Percentiles rank a stretch among this genome's conserved stretches.
phyloP scores from a whole-genome alignment of 2,797 vertebrate species.

The Catostomus latipinnis region DNA sequence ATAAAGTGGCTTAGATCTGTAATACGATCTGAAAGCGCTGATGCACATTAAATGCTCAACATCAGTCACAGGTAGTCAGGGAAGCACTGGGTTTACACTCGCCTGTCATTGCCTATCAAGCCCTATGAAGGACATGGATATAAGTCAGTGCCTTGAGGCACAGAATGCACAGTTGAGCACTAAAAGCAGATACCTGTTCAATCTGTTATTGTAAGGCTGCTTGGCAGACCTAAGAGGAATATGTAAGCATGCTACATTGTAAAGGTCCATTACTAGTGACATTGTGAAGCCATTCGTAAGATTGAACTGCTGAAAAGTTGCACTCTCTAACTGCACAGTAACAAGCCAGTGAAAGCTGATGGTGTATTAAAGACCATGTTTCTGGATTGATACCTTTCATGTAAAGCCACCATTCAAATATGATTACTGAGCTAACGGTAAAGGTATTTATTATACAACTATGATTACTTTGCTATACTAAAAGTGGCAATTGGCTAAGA shows the following conservation, averaged over 20 bases:
- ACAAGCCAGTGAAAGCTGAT: constrained; percentile 33
- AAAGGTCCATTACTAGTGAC: constrained; percentile 53
- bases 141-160: constrained; percentile 40
- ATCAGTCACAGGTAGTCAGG: constrained; percentile 54
- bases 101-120: constrained; percentile 54
- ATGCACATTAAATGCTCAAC: constrained; percentile 55
- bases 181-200: constrained; percentile 37
- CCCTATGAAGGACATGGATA: constrained; percentile 54
- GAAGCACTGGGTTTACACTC: constrained; percentile 44
- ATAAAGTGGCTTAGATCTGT: constrained; percentile 38
- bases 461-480: constrained; percentile 12
- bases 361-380: constrained; percentile 16
- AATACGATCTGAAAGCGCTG: constrained; percentile 56
- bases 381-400: background rate
- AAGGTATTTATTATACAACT: background rate
- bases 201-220: constrained; percentile 55
- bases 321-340: constrained; percentile 28
- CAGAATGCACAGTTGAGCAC: constrained; percentile 26
- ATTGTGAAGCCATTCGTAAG: constrained; percentile 52
- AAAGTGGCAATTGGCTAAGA: background rate
- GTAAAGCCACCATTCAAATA: constrained; percentile 7
- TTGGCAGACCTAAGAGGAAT: constrained; percentile 53
- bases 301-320: constrained; percentile 50
- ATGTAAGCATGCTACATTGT: constrained; percentile 46
- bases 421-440: constrained; percentile 8